Base-by-base conservation (phyloP, 2,797 vertebrate genomes). In the Gallinago solitaria region DNA sequence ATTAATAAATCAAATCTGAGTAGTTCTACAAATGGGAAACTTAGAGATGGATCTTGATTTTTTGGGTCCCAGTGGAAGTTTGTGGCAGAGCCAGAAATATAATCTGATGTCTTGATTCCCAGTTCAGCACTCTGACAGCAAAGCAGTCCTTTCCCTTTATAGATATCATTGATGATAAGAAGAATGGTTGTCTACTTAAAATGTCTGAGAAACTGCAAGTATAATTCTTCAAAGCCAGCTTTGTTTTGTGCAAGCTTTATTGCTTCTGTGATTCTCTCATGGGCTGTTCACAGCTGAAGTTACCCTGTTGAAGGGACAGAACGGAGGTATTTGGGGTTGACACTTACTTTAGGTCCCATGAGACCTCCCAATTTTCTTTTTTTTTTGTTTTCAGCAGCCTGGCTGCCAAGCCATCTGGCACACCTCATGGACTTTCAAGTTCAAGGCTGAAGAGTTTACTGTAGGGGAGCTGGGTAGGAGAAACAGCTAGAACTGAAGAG, bases 1-100 rank as follows among this genome's bases (percentile, higher is more conserved):
- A 81, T 83, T 87, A 87, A 87, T 92, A 91, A 93, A 85, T 89
- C 64, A 87, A 79, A 79, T 65, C 47, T 67, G 51, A 56, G 28
- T 82, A 74, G 33, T 84, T 76, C 43, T 87, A 39, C 82, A 83
- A 76, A 80, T 92, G 68, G 35, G 27, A 56, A 80, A 45, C 43
- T 60, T 74, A 23, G 51, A 87, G 75, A 35, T 35, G 43, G 53
- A 59, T 70, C 53, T 89, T 91, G 43, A 43, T 54, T 89, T 84
- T 94, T 94, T 92, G 39, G 2, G 16, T 92, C 68, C 75, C 75
- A 41, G 47, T 80, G 91, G 78, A 87, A 70, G 25, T 30, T 28
- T 85, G n/a, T 87, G 60, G 27, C 60, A 83, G 78, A 91, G 45
- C 28, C 43, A 92, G 73, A 95, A 95, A 74, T 80, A 60, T 6